These are phyloP conservation scores for Stegophylla sp. DNA, from an alignment of 2,888 invertebrate genomes.

Conservation along the genomic window DNA sequence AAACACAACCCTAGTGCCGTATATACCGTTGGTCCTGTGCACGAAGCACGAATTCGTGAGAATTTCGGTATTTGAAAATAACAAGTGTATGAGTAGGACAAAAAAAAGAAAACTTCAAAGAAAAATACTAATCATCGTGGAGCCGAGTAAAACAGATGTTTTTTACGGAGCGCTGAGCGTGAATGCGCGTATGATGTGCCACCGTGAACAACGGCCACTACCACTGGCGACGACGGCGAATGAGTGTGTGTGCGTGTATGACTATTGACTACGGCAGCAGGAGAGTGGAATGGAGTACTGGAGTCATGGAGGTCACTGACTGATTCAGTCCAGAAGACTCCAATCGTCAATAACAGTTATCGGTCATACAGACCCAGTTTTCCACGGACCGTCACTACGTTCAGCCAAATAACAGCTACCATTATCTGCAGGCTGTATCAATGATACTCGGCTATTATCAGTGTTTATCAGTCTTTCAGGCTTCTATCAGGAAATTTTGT, in stretches of 20 bases:
- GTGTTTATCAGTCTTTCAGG: too few species aligned
- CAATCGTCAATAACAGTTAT: background rate
- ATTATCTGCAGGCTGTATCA: background rate
- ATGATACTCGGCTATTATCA: background rate
- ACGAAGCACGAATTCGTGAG: background rate
- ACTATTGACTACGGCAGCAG: background rate
- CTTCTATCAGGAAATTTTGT: too few species aligned
- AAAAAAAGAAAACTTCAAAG: conserved; percentile 1
- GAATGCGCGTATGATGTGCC: too few species aligned
- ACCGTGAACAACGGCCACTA: too few species aligned
- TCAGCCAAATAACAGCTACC: background rate
- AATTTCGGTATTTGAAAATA: background rate
- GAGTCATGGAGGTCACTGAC: conserved; percentile 53
- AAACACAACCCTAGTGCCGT: background rate
- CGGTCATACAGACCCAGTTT: background rate
- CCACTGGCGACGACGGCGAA: too few species aligned
- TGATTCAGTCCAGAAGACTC: conserved; percentile 8
- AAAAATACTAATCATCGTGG: conserved; percentile 23
- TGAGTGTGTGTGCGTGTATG: background rate
- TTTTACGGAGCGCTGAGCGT: too few species aligned
- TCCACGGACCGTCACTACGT: conserved; percentile 11
- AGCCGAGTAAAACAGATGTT: background rate
- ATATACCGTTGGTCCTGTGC: background rate
- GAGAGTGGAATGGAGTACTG: background rate
- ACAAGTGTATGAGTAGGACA: background rate